Conservation (phyloP, 1,140 invertebrate species). For the Ruditapes philippinarum region DNA sequence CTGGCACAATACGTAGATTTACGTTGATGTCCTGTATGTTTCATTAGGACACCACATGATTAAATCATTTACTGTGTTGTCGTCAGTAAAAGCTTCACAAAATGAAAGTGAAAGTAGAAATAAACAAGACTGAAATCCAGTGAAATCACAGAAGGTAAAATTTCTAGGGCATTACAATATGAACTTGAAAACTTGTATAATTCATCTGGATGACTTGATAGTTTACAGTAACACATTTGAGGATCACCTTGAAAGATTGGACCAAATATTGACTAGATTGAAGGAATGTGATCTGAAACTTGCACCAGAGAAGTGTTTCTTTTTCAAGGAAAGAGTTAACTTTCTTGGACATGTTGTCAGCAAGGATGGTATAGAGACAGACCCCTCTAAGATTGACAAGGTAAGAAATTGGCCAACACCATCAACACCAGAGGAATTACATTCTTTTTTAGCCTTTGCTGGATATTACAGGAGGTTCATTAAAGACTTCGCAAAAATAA, state of each 20-base stretch:
- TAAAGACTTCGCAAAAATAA: not conserved
- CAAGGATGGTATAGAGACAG: slow-evolving; percentile 33
- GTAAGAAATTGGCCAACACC: slow-evolving; percentile 44
- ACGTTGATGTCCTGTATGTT: too few species aligned
- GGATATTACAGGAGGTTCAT: slow-evolving; percentile 5
- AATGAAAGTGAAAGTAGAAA: too few species aligned
- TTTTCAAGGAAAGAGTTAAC: slow-evolving; percentile 31
- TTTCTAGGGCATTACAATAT: too few species aligned
- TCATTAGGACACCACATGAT: too few species aligned
- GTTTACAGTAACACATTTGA: not conserved
- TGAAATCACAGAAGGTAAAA: too few species aligned
- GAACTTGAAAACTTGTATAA: not conserved
- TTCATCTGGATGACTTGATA: slow-evolving; percentile 17
- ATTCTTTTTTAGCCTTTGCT: slow-evolving; percentile 4
- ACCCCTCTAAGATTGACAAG: slow-evolving; percentile 31
- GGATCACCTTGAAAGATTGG: not conserved
- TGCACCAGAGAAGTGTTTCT: not conserved
- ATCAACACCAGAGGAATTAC: not conserved
- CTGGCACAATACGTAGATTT: too few species aligned
- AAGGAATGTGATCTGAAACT: not conserved
- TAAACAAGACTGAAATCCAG: too few species aligned
- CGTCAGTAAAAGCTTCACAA: too few species aligned
- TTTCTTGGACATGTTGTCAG: slow-evolving; percentile 52
- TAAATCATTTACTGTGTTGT: too few species aligned
- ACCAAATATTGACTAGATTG: not conserved